A percentile compares a stretch with the other conserved stretches of the same genome.
phyloP scores from a whole-genome alignment of 2,888 invertebrate species.

The Meloe dianella region DNA sequence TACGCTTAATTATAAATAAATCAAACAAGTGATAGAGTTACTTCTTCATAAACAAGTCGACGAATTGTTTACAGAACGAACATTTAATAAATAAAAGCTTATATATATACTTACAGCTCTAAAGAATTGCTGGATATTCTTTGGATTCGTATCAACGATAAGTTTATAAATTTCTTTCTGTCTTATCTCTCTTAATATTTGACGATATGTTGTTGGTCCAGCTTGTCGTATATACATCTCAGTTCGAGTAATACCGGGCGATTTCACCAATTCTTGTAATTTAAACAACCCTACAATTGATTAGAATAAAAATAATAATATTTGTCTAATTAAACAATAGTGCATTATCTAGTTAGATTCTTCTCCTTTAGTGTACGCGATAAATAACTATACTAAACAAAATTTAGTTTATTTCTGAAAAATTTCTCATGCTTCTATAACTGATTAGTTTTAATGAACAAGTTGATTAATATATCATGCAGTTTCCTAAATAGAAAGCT shows the following conservation, averaged over 20 bases:
- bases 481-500: conserved; percentile 21
- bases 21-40: neutral
- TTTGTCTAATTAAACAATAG: neutral
- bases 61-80: neutral
- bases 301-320: conserved; percentile 5
- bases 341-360: no score
- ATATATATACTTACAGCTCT: conserved; percentile 74
- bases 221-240: conserved; percentile 83
- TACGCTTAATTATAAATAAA: neutral
- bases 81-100: neutral
- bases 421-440: no score
- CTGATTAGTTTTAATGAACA: neutral
- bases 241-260: conserved; percentile 69
- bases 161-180: conserved; percentile 87
- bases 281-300: conserved; percentile 74
- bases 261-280: conserved; percentile 81
- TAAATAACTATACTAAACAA: neutral
- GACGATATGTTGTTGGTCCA: conserved; percentile 72
- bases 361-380: neutral
- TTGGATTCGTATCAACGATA: conserved; percentile 86
- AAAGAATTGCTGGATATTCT: conserved; percentile 80
- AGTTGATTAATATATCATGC: conserved; percentile 14
- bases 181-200: conserved; percentile 80
- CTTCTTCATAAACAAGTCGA: neutral
- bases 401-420: neutral